These are phyloP conservation scores for Aromia moschata DNA, from an alignment of 2,888 invertebrate species.

Conservation along the genomic window DNA sequence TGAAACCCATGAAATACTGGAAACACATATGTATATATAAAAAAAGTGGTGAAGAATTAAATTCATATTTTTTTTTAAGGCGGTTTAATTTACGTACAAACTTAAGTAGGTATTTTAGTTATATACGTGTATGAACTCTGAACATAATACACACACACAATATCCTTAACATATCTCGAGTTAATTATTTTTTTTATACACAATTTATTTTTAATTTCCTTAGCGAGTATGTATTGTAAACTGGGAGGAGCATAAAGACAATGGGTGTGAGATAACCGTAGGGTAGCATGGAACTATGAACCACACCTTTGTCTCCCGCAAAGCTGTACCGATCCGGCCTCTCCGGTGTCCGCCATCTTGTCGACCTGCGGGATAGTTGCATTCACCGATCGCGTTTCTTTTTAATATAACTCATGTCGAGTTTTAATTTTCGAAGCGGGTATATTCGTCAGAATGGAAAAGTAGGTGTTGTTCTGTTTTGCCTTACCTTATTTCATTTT, in stretches of 20 bases:
- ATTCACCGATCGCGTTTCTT: slow-evolving; percentile 34
- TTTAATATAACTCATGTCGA: slow-evolving; percentile 52
- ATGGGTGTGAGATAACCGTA: slow-evolving; percentile 55
- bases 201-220: slow-evolving; percentile 7
- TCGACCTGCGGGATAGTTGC: slow-evolving; percentile 50
- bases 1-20: not conserved
- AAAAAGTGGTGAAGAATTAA: not conserved
- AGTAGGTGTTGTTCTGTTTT: slow-evolving; percentile 54
- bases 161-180: not conserved
- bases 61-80: not conserved
- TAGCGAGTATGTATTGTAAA: slow-evolving; percentile 16
- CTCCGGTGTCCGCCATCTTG: slow-evolving; percentile 55
- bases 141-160: not conserved
- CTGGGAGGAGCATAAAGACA: slow-evolving; percentile 58
- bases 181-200: not conserved
- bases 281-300: slow-evolving; percentile 51
- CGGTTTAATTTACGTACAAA: not conserved
- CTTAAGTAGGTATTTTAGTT: not conserved
- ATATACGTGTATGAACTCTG: not conserved
- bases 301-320: slow-evolving; percentile 58
- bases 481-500: slow-evolving; percentile 41
- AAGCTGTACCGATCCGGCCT: slow-evolving; percentile 45
- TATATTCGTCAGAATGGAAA: slow-evolving; percentile 53
- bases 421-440: slow-evolving; percentile 55
- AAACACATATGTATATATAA: not conserved